Conservation (phyloP, 2,113 vertebrate genomes). For the Melanotaenia duboulayi region DNA sequence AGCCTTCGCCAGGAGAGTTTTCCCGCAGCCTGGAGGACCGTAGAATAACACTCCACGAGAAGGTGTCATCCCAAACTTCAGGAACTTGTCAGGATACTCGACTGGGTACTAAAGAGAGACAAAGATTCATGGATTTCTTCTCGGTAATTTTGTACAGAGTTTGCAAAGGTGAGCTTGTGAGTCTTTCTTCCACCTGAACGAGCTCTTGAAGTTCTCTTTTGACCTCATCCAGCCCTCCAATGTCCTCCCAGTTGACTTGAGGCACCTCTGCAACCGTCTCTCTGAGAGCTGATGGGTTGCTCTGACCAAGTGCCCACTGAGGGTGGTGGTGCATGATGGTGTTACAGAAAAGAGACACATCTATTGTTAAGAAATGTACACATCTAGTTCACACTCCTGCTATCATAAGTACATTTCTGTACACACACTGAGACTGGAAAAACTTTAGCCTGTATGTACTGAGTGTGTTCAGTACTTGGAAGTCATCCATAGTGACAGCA, state of each 20-base stretch:
- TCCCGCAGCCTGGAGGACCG: constrained; percentile 95
- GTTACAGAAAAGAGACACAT: neutral
- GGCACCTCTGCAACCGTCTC: constrained; percentile 96
- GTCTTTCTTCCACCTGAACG: constrained; percentile 86
- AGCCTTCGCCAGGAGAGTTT: constrained; percentile 95
- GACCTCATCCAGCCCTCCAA: constrained; percentile 94
- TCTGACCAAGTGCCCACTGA: constrained; percentile 96
- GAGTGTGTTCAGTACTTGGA: constrained; percentile 82
- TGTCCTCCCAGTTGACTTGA: constrained; percentile 95
- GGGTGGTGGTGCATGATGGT: neutral
- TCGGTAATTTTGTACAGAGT: neutral
- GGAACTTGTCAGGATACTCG: constrained; percentile 97
- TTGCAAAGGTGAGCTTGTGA: neutral
- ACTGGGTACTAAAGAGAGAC: constrained; percentile 87
- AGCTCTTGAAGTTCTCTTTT: constrained; percentile 97
- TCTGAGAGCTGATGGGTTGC: constrained; percentile 94
- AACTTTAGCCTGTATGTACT: neutral
- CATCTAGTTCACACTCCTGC: neutral
- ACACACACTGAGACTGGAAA: neutral
- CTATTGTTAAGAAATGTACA: neutral
- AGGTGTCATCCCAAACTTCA: constrained; percentile 98
- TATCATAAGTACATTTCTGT: neutral
- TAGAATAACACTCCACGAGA: constrained; percentile 97
- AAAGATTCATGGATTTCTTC: neutral
- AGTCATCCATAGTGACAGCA: constrained; percentile 98